Base-by-base conservation (phyloP, 2,113 vertebrate genomes). In the Myotis brandtii region DNA sequence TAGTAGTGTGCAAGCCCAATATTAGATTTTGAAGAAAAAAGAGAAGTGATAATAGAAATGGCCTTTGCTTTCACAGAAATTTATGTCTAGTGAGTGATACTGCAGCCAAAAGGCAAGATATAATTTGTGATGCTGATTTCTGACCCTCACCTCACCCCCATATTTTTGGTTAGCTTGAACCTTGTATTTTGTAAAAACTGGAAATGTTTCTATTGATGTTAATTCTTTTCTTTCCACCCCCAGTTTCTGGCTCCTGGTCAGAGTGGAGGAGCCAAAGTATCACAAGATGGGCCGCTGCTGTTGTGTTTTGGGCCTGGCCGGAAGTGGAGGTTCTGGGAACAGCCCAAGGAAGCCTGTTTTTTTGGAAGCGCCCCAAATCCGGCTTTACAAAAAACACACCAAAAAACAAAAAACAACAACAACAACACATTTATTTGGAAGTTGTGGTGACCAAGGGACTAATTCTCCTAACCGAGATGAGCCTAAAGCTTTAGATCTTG, bases 121-220 rank as follows among this genome's bases (percentile, higher is more conserved):
- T 43, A n/a, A 54, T 64, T 86, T 54, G 9, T 73, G 76, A 73
- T 2, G 5, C 40, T 92, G 76, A 69, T 67, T 64, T 91, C 77
- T 83, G 77, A 95, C 27, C 9, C 2, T 93, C 27, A 48, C 20
- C 34, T 73, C 59, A 37, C 13, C 13, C 83, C 72, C 21, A 66
- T 50, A 34, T 79, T 97, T 95, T 93, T 59, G 56, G 67, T 93
- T 86, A 83, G 14, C 27, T 54, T 75, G 82, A 73, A 46, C 56
- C 4, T 86, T 66, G 5, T 75, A 37, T 37, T 97, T 94, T 94
- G 27, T 72, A 83, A 95, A 93, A 86, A 17, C 6, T 93, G 75
- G 69, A 94, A 83, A 9, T n/a, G 13, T 79, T 89, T 89, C 46
- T 86, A 1, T 46, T 89, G 86, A 67, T 62, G 25, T 43, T 50